Evolutionary conservation across 2,888 invertebrate genomes (phyloP).

Genomic region (Plemyria rubiginata): DNA sequence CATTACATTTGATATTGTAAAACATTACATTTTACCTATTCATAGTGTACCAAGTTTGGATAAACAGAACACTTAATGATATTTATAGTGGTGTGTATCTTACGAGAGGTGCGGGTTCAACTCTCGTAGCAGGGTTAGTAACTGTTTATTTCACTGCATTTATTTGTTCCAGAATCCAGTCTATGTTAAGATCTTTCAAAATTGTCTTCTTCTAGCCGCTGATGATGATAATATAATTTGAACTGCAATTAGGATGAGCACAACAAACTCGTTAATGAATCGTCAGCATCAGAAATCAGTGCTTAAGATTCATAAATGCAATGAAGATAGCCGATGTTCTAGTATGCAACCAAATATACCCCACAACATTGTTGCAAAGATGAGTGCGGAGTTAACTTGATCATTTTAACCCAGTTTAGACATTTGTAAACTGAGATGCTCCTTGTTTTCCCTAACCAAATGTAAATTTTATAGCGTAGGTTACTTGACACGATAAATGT

Average conservation of each 20-base stretch:
- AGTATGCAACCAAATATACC: slow-evolving; percentile 4
- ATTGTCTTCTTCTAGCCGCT: too few species aligned
- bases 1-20: slow-evolving; percentile 5
- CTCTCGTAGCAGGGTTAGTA: background rate
- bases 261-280: background rate
- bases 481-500: background rate
- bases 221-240: background rate
- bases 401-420: background rate
- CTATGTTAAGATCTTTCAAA: too few species aligned
- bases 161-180: too few species aligned
- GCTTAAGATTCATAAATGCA: background rate
- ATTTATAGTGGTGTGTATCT: too few species aligned
- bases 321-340: background rate
- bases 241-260: background rate
- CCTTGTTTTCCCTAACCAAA: slow-evolving; percentile 31
- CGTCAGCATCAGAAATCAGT: background rate
- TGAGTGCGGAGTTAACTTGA: background rate
- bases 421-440: slow-evolving; percentile 32
- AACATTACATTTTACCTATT: background rate
- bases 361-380: slow-evolving; percentile 12
- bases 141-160: too few species aligned
- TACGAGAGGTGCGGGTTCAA: background rate
- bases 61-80: background rate
- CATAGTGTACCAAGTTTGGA: background rate
- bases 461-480: slow-evolving; percentile 10